Percentiles rank a stretch among this genome's conserved stretches.
Evolutionary conservation across 2,797 vertebrate species (phyloP).

Genomic region (Delichon dasypus): DNA sequence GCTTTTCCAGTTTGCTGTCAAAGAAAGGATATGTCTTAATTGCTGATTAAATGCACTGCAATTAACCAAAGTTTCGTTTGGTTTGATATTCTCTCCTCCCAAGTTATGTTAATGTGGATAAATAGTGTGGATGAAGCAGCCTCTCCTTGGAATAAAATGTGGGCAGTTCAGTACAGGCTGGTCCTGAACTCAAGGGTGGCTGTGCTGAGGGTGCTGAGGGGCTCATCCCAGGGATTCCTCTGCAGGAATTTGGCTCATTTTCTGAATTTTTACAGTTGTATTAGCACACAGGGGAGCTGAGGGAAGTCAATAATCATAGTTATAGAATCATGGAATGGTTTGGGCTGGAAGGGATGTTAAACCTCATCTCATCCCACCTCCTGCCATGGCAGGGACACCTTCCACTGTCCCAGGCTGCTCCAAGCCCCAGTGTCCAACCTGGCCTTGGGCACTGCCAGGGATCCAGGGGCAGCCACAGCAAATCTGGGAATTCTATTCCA

Average conservation of each 20-base stretch:
- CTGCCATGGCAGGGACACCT: background rate
- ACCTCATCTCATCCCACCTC: accelerated
- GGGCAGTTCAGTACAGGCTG: background rate
- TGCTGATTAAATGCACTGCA: background rate
- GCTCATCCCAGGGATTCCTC: background rate
- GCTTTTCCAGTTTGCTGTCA: background rate
- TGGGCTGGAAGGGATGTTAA: background rate
- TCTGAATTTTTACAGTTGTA: background rate
- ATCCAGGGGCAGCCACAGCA: background rate
- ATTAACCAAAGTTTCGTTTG: background rate
- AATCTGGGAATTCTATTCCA: background rate
- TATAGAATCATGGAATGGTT: background rate
- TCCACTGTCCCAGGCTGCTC: background rate
- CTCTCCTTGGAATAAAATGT: background rate
- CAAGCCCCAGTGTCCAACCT: accelerated
- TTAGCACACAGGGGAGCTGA: background rate
- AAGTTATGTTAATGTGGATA: background rate
- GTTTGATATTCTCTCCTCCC: background rate
- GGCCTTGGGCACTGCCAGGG: background rate
- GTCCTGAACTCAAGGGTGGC: background rate
- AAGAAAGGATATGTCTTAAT: background rate
- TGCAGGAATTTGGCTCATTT: background rate
- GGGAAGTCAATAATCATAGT: background rate
- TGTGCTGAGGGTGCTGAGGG: background rate
- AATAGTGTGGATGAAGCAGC: background rate